A percentile compares a stretch with the other conserved stretches of the same genome.
phyloP scores from a whole-genome alignment of 2,797 vertebrate genomes.

The Rhabdomys pumilio region DNA sequence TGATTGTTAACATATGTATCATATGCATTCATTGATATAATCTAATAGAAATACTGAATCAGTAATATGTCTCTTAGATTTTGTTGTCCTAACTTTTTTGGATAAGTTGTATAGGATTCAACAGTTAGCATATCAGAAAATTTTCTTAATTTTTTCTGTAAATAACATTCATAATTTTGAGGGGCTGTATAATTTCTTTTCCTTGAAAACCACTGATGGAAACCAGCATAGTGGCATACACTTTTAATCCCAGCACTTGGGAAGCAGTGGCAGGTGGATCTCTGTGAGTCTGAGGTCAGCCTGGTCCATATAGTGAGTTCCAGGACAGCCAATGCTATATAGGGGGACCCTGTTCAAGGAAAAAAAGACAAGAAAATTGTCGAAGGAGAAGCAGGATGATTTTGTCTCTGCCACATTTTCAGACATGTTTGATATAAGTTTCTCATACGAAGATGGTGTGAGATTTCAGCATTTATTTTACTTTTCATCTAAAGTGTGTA shows the following conservation, averaged over 20 bases:
- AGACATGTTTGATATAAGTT: background rate
- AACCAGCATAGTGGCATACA: background rate
- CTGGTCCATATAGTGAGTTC: background rate
- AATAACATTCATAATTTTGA: constrained; percentile 1
- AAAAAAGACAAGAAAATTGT: background rate
- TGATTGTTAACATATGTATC: constrained; percentile 31
- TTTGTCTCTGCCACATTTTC: background rate
- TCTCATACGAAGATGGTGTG: background rate
- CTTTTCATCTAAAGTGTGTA: background rate
- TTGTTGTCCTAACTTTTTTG: background rate
- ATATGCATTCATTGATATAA: background rate
- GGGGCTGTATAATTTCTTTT: background rate
- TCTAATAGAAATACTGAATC: background rate
- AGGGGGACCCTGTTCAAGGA: background rate
- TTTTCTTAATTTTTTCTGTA: background rate
- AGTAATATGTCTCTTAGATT: background rate
- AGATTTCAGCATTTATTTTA: background rate
- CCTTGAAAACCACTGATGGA: constrained; percentile 1
- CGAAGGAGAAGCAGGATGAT: background rate
- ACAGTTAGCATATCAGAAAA: constrained; percentile 33
- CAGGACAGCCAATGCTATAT: background rate
- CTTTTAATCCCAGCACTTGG: background rate
- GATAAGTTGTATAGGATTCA: background rate
- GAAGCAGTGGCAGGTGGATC: background rate
- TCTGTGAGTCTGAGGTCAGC: background rate